phyloP scores from a whole-genome alignment of 1,140 invertebrate species.

The Zophobas morio region DNA sequence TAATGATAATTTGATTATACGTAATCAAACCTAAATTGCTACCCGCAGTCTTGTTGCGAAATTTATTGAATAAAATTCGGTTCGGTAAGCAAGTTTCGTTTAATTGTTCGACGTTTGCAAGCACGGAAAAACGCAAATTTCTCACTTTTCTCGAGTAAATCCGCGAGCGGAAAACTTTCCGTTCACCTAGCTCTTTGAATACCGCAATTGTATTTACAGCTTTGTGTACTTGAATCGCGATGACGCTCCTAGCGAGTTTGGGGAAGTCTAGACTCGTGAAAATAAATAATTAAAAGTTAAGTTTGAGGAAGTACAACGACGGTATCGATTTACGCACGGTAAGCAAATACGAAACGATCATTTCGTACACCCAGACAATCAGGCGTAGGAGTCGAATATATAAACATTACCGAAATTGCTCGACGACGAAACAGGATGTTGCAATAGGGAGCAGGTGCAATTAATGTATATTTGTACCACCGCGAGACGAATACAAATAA shows the following conservation, averaged over 20 bases:
- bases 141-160: constrained; percentile 10
- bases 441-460: constrained; percentile 37
- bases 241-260: constrained; percentile 24
- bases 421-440: constrained; percentile 17
- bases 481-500: constrained; percentile 40
- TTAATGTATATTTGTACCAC: constrained; percentile 38
- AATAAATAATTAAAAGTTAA: constrained; percentile 36
- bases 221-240: constrained; percentile 32
- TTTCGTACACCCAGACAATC: constrained; percentile 13
- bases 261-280: constrained; percentile 16
- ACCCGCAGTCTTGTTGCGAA: not conserved
- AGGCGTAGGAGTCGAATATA: constrained; percentile 7
- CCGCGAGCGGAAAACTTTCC: constrained; percentile 19
- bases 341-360: constrained; percentile 19
- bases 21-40: constrained; percentile 15
- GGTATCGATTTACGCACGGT: constrained; percentile 1
- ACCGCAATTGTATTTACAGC: constrained; percentile 38
- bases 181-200: constrained; percentile 38
- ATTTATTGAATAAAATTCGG: constrained; percentile 5
- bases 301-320: constrained; percentile 6
- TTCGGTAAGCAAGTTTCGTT: not conserved
- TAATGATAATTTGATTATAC: constrained; percentile 36
- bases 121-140: not conserved
- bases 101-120: constrained; percentile 19
- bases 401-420: constrained; percentile 27